Percentiles rank a stretch among this genome's conserved stretches.
Evolutionary conservation across 2,888 invertebrate species (phyloP).

Genomic region (Chrysolina oricalcia): DNA sequence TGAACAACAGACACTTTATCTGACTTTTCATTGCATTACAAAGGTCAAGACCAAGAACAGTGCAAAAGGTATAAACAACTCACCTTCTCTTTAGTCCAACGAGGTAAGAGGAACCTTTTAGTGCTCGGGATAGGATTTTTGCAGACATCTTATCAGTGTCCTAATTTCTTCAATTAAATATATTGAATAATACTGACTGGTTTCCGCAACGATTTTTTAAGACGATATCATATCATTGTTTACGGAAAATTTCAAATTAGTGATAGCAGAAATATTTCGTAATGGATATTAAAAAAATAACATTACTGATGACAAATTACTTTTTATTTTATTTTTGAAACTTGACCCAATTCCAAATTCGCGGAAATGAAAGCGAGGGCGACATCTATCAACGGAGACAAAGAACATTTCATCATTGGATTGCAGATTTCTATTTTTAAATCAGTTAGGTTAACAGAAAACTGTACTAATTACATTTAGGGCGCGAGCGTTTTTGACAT

Average conservation of each 20-base stretch:
- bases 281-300: too few species aligned
- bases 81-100: background rate
- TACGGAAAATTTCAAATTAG: background rate
- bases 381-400: too few species aligned
- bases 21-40: background rate
- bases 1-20: background rate
- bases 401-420: too few species aligned
- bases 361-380: too few species aligned
- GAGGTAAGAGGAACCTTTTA: background rate
- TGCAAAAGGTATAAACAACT: background rate
- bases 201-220: background rate
- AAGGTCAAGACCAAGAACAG: background rate
- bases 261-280: background rate
- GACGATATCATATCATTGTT: conserved; percentile 7
- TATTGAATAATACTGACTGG: background rate
- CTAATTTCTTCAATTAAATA: background rate
- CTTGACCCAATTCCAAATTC: too few species aligned
- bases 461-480: too few species aligned
- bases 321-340: too few species aligned
- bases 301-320: too few species aligned
- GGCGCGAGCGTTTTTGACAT: too few species aligned
- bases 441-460: too few species aligned
- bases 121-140: background rate
- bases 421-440: too few species aligned
- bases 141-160: conserved; percentile 5